These are phyloP conservation scores for Rhizomys pruinosus DNA, from an alignment of 2,113 vertebrate genomes.

Conservation along the genomic window DNA sequence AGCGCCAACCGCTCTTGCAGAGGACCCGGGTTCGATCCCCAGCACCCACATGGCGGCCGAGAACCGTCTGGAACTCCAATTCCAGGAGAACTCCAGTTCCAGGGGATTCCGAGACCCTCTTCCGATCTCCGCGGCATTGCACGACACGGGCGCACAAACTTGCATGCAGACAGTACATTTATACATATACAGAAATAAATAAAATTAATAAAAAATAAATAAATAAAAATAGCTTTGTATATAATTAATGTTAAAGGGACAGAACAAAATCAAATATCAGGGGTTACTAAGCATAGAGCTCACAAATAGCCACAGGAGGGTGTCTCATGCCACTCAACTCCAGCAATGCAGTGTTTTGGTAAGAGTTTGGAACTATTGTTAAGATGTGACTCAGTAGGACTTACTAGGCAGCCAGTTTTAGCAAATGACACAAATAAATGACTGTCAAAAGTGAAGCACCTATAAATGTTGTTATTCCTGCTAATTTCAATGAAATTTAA, in stretches of 20 bases:
- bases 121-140: too few relatives aligned
- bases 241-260: neutral
- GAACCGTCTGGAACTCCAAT: too few relatives aligned
- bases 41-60: too few relatives aligned
- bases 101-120: too few relatives aligned
- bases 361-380: neutral
- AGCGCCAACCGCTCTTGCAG: too few relatives aligned
- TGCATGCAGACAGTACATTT: too few relatives aligned
- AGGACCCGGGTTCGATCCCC: too few relatives aligned
- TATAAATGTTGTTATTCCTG: neutral
- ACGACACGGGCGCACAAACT: too few relatives aligned
- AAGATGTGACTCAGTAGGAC: neutral
- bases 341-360: neutral
- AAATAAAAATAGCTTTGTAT: slow-evolving; percentile 1
- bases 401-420: neutral
- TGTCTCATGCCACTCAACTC: neutral
- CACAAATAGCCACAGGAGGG: neutral
- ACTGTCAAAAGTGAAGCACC: neutral
- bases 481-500: neutral
- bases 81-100: too few relatives aligned
- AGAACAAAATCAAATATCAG: slow-evolving; percentile 7
- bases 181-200: too few relatives aligned
- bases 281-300: neutral
- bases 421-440: neutral
- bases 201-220: too few relatives aligned